Evolutionary conservation across 53 echinoderm and acorn worm species (phyloP), one percentile per base, ranked within the genome.

Genomic region (Temnopleurus reevesii): DNA sequence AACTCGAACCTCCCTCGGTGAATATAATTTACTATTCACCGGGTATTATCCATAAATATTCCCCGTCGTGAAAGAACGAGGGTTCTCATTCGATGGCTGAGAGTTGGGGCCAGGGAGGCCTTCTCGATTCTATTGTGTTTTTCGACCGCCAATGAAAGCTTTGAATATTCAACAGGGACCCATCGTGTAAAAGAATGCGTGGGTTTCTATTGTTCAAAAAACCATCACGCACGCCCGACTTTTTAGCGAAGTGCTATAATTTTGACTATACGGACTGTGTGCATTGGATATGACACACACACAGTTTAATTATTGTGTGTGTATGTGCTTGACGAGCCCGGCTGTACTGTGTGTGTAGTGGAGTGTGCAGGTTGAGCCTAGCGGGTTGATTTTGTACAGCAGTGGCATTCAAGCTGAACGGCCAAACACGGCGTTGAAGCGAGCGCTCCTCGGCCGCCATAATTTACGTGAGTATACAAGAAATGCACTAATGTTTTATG

Each of bases 341-440:
- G 10, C 76, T 76, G 24, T 8, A n/a, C 29, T 12, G 49, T n/a
- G 27, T 30, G 13, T 65, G 65, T 65, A n/a, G 65, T 31, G 65
- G n/a, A 29, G 65, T 17, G 19, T 65, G 65, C 31, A n/a, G 29
- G 27, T 0, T 45, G 46, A 49, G 49, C 79, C 79, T 79, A 79
- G 79, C 79, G 28, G 79, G 5, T 79, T 47, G 71, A 41, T 79
- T 49, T 83, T 55, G 47, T 83, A 51, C 83, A 83, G 83, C 83
- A 35, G 83, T 83, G 54, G 83, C 83, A 83, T 51, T 83, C 49
- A 83, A 83, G 83, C 83, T 83, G 83, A 83, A 83, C 83, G 83
- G 79, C 46, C 26, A 79, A 79, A 79, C 79, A 44, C 79, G 29
- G 55, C 19, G 83, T 18, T 47, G 46, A 47, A 49, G n/a, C n/a